phyloP scores from a whole-genome alignment of 1,140 invertebrate species.

The Drosophila tristis region DNA sequence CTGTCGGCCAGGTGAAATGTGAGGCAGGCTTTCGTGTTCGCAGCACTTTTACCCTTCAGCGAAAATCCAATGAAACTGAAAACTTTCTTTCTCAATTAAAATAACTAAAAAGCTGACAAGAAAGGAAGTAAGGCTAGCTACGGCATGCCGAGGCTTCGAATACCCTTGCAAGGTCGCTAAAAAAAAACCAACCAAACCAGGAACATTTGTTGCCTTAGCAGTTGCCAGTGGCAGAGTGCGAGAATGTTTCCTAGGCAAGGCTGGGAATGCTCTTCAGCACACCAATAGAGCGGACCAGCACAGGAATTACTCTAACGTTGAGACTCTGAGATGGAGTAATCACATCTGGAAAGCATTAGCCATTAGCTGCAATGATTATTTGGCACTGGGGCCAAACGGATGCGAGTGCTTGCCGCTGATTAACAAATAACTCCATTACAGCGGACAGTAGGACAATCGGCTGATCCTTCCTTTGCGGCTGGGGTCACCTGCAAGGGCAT shows the following conservation, averaged over 20 bases:
- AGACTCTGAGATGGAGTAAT: too few relatives aligned
- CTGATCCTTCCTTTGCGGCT: neutral
- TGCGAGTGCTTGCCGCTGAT: too few relatives aligned
- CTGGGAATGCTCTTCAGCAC: too few relatives aligned
- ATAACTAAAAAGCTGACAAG: constrained; percentile 6
- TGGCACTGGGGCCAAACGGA: too few relatives aligned
- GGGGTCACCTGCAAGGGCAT: constrained; percentile 11
- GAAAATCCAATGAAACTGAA: constrained; percentile 7
- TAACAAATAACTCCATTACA: neutral
- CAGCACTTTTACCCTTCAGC: too few relatives aligned
- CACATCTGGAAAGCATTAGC: too few relatives aligned
- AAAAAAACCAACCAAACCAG: too few relatives aligned
- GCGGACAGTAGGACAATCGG: constrained; percentile 11
- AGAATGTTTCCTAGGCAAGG: too few relatives aligned
- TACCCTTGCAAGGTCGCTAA: constrained; percentile 19
- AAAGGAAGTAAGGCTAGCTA: neutral
- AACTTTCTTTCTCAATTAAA: constrained; percentile 38
- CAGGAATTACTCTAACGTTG: too few relatives aligned
- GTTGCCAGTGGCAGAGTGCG: neutral
- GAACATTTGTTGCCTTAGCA: neutral
- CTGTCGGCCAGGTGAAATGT: constrained; percentile 40
- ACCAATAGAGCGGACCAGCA: too few relatives aligned
- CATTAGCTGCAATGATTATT: too few relatives aligned
- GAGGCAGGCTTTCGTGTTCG: constrained; percentile 9
- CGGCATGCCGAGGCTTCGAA: constrained; percentile 32